phyloP scores from a whole-genome alignment of 2,113 vertebrate species.

The Crotalus helleri region DNA sequence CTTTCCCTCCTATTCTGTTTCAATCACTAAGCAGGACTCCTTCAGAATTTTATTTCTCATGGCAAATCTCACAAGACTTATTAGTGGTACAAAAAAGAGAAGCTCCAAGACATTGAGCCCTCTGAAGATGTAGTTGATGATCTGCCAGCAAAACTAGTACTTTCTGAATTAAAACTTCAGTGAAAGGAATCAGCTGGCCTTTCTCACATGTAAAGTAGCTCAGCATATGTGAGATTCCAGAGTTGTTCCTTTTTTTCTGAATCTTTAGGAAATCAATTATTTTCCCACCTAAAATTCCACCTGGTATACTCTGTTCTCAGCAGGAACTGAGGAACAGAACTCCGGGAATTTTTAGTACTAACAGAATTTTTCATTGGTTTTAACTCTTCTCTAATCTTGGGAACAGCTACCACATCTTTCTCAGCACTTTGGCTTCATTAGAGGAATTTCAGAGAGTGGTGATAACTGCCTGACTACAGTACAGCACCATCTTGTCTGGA shows the following conservation, averaged over 20 bases:
- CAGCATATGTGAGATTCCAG: not conserved
- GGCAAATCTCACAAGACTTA: not conserved
- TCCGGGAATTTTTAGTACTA: not conserved
- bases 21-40: not conserved
- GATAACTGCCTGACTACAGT: not conserved
- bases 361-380: not conserved
- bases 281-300: not conserved
- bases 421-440: not conserved
- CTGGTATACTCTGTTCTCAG: not conserved
- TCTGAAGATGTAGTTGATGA: not conserved
- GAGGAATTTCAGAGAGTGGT: not conserved
- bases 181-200: not conserved
- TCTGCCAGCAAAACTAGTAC: not conserved
- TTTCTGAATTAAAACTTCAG: not conserved
- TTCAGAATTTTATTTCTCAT: not conserved
- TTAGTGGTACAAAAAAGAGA: not conserved
- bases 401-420: not conserved
- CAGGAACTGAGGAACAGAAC: not conserved
- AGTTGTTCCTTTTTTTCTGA: not conserved
- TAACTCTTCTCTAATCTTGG: not conserved
- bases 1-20: not conserved
- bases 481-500: not conserved
- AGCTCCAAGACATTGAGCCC: not conserved
- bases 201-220: not conserved
- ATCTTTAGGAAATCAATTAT: not conserved